These are phyloP conservation scores for Corythornis cristatus DNA, from an alignment of 2,113 vertebrate genomes.

Conservation along the genomic window DNA sequence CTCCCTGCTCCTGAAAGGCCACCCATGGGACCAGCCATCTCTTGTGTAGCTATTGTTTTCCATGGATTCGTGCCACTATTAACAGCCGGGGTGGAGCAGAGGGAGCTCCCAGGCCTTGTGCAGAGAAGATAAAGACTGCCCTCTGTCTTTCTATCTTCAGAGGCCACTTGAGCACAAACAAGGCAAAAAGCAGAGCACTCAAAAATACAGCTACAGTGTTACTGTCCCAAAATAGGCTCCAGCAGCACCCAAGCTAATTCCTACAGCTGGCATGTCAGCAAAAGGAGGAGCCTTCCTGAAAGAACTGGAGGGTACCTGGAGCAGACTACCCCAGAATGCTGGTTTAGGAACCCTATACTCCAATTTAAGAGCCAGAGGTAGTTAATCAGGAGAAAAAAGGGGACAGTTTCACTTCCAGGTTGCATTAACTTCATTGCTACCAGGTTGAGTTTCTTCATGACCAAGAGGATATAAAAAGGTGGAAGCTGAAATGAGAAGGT, in stretches of 20 bases:
- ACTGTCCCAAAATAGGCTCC: background rate
- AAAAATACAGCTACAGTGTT: background rate
- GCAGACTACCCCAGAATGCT: background rate
- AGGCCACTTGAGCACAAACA: background rate
- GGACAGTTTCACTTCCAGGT: rapidly evolving
- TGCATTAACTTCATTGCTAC: background rate
- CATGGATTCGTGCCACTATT: conserved; percentile 26
- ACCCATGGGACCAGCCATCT: conserved; percentile 55
- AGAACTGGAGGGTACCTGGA: background rate
- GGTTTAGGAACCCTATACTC: background rate
- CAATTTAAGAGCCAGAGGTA: background rate
- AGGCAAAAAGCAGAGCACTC: background rate
- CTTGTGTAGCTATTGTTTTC: conserved; percentile 53
- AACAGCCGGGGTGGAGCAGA: background rate
- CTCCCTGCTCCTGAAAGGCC: conserved; percentile 61
- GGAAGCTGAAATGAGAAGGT: background rate
- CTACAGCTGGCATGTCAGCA: background rate
- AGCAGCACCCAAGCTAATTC: background rate
- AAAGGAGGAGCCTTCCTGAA: background rate
- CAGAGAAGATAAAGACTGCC: conserved; percentile 49
- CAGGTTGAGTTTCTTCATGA: background rate
- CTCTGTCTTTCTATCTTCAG: conserved; percentile 57
- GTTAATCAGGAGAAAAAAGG: background rate
- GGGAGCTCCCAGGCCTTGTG: background rate
- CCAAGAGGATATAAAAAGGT: rapidly evolving